Percentiles rank a stretch among this genome's conserved stretches.
phyloP scores from a whole-genome alignment of 2,888 invertebrate species.

The Oxystoma pomonae region DNA sequence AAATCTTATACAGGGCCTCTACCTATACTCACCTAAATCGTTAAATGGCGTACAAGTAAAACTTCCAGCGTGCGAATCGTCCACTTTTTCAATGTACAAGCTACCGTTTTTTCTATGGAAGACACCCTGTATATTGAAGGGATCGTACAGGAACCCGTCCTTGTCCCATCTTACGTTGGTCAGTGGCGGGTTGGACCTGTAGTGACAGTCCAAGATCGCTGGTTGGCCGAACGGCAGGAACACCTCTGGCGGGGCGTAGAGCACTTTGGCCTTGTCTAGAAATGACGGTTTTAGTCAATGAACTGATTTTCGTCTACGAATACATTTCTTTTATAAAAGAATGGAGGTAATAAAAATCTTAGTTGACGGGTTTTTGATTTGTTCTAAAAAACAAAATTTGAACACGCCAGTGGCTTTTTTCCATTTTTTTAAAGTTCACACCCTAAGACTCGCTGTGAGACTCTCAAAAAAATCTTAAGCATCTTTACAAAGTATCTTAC shows the following conservation, averaged over 20 bases:
- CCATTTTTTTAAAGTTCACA: too few species aligned
- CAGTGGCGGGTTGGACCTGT: slow-evolving; percentile 86
- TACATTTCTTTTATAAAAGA: too few species aligned
- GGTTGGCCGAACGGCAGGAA: slow-evolving; percentile 79
- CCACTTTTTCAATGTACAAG: slow-evolving; percentile 69
- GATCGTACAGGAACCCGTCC: slow-evolving; percentile 86
- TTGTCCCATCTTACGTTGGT: slow-evolving; percentile 91
- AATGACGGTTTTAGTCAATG: slow-evolving; percentile 28
- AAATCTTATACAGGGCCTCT: too few species aligned
- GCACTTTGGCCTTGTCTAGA: slow-evolving; percentile 85
- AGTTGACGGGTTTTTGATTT: too few species aligned
- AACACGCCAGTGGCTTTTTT: too few species aligned
- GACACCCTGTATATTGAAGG: slow-evolving; percentile 84
- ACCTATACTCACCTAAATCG: slow-evolving; percentile 61
- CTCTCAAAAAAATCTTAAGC: too few species aligned
- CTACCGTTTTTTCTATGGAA: slow-evolving; percentile 83
- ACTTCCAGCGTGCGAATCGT: slow-evolving; percentile 77
- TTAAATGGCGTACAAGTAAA: slow-evolving; percentile 93
- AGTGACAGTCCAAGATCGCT: slow-evolving; percentile 85
- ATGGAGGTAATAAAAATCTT: too few species aligned
- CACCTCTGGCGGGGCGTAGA: slow-evolving; percentile 80
- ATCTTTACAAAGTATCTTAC: too few species aligned
- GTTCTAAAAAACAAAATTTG: too few species aligned
- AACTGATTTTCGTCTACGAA: too few species aligned
- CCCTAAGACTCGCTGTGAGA: too few species aligned